Conservation (phyloP, 2,888 invertebrate species). For the Aphidoletes aphidimyza region DNA sequence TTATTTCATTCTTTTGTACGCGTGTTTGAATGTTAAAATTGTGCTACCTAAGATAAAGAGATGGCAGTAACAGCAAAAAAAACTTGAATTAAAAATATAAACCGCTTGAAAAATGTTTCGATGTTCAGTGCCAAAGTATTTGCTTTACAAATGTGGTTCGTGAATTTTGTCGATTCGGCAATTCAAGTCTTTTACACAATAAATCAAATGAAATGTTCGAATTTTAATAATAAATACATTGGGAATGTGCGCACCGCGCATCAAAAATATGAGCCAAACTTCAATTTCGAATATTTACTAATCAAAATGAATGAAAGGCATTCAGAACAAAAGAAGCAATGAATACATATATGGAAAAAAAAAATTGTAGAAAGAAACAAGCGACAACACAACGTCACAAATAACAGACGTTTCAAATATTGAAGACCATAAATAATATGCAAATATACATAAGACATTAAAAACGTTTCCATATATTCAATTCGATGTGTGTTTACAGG, state of each 20-base stretch:
- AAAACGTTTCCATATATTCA: slow-evolving; percentile 54
- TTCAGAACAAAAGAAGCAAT: slow-evolving; percentile 39
- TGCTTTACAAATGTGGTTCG: slow-evolving; percentile 22
- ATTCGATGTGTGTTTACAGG: slow-evolving; percentile 8
- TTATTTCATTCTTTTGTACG: not conserved
- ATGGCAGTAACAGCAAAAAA: not conserved
- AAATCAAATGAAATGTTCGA: slow-evolving; percentile 48
- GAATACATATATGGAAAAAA: not conserved
- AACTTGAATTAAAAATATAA: not conserved
- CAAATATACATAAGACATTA: slow-evolving; percentile 55
- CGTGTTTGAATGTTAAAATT: not conserved
- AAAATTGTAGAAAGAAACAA: not conserved
- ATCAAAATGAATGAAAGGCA: slow-evolving; percentile 37
- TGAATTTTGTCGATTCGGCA: slow-evolving; percentile 23
- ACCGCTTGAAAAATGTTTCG: not conserved
- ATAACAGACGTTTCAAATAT: slow-evolving; percentile 55
- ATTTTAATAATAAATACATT: slow-evolving; percentile 49
- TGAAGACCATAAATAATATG: slow-evolving; percentile 55
- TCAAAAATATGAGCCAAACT: not conserved
- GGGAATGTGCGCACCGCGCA: not conserved
- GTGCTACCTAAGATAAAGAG: no score
- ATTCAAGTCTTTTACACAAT: not conserved
- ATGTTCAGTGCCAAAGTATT: not conserved
- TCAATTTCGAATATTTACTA: slow-evolving; percentile 9
- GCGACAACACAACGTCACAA: slow-evolving; percentile 47